A percentile compares a stretch with the other conserved stretches of the same genome.
These are phyloP conservation scores for Bovichtus variegatus DNA, from an alignment of 2,797 vertebrate genomes.

Conservation along the genomic window DNA sequence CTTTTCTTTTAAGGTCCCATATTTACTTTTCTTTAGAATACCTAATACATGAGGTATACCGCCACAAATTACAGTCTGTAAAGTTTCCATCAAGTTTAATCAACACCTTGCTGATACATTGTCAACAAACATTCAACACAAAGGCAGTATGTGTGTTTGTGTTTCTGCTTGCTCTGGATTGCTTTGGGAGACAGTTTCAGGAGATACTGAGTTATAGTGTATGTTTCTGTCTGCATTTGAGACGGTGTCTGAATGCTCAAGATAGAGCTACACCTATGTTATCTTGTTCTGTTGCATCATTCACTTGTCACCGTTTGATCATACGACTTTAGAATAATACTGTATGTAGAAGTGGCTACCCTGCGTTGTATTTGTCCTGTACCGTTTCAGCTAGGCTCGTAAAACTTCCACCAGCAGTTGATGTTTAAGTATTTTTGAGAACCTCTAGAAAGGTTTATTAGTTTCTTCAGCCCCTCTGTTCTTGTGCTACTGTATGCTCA, in stretches of 20 bases:
- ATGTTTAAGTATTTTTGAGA: constrained; percentile 29
- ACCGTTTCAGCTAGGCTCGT: constrained; percentile 12
- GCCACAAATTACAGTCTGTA: not conserved
- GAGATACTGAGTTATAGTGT: constrained; percentile 1
- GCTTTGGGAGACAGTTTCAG: not conserved
- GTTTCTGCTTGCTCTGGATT: constrained; percentile 2
- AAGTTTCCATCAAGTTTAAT: not conserved
- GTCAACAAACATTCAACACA: constrained; percentile 5
- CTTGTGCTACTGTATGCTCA: constrained; percentile 25
- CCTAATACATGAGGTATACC: constrained; percentile 4
- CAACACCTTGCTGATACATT: not conserved
- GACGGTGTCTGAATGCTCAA: constrained; percentile 10
- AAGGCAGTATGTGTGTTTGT: not conserved
- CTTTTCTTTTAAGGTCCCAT: not conserved
- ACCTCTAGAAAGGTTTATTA: not conserved
- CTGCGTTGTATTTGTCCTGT: constrained; percentile 4
- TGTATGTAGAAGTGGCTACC: not conserved
- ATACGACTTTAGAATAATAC: constrained; percentile 13
- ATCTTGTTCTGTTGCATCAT: constrained; percentile 16
- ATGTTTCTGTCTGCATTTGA: constrained; percentile 26
- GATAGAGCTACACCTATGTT: constrained; percentile 7
- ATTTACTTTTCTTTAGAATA: constrained; percentile 7
- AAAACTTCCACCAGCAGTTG: constrained; percentile 1
- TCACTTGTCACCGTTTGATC: constrained; percentile 1
- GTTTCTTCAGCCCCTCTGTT: constrained; percentile 7